These are phyloP conservation scores for Mesocentrotus franciscanus DNA, from an alignment of 53 echinoderm and acorn worm species.

Conservation along the genomic window DNA sequence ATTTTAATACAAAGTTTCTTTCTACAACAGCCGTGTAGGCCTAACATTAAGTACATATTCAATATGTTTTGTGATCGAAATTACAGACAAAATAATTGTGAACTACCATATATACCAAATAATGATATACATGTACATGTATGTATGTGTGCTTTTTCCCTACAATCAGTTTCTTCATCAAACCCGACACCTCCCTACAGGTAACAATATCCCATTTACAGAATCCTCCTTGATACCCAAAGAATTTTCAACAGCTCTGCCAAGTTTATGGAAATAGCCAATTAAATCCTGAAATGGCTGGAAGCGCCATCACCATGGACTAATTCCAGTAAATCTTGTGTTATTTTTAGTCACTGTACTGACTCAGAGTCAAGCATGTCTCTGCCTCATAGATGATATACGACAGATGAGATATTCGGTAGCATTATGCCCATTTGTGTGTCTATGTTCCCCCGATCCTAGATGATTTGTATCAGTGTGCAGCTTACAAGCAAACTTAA, in stretches of 20 bases:
- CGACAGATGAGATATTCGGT: background rate
- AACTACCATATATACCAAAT: too few relatives aligned
- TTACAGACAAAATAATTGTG: too few relatives aligned
- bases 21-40: too few relatives aligned
- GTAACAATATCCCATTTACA: background rate
- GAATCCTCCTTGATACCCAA: background rate
- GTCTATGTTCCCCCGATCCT: background rate
- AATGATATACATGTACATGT: too few relatives aligned
- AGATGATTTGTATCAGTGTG: background rate
- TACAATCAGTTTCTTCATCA: background rate
- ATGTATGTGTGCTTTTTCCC: too few relatives aligned
- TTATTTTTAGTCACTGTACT: conserved; percentile 14
- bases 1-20: too few relatives aligned
- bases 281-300: conserved; percentile 3
- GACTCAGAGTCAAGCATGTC: conserved; percentile 26
- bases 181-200: background rate
- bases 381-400: background rate
- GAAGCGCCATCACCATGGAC: background rate
- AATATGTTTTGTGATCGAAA: too few relatives aligned
- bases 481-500: background rate
- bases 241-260: background rate
- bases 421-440: background rate
- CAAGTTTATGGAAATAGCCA: conserved; percentile 40
- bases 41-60: too few relatives aligned
- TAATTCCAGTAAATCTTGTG: conserved; percentile 43